A percentile compares a stretch with the other conserved stretches of the same genome.
phyloP scores from a whole-genome alignment of 2,888 invertebrate genomes.

The Athalia rosae region DNA sequence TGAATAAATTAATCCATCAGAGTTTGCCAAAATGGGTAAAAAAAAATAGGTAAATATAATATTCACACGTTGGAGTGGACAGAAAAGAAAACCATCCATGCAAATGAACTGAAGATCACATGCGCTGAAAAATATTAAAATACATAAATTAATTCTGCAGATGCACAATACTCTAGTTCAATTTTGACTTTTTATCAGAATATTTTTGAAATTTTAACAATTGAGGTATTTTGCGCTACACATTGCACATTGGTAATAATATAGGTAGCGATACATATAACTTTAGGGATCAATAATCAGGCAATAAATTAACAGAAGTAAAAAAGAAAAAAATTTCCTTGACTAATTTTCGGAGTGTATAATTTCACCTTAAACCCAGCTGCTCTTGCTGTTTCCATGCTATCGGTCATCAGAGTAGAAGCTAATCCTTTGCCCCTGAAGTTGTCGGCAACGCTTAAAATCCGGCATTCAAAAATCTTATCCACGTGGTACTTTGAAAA shows the following conservation, averaged over 20 bases:
- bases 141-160: slow-evolving; percentile 13
- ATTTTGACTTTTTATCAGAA: background rate
- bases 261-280: no score
- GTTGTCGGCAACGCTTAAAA: slow-evolving; percentile 84
- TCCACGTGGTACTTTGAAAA: slow-evolving; percentile 82
- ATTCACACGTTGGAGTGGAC: slow-evolving; percentile 31
- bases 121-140: slow-evolving; percentile 66
- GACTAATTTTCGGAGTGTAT: background rate
- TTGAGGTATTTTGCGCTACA: no score
- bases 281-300: no score
- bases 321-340: background rate
- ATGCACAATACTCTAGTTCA: background rate
- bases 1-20: background rate
- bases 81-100: slow-evolving; percentile 64
- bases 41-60: slow-evolving; percentile 30
- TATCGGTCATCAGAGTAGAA: slow-evolving; percentile 81
- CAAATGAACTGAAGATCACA: slow-evolving; percentile 62
- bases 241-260: no score
- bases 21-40: background rate
- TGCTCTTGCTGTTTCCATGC: slow-evolving; percentile 80
- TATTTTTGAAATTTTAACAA: no score
- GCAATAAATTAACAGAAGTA: background rate
- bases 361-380: slow-evolving; percentile 81
- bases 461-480: slow-evolving; percentile 86
- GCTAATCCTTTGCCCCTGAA: slow-evolving; percentile 86